phyloP scores from a whole-genome alignment of 2,113 vertebrate species.

The Cairina moschata region DNA sequence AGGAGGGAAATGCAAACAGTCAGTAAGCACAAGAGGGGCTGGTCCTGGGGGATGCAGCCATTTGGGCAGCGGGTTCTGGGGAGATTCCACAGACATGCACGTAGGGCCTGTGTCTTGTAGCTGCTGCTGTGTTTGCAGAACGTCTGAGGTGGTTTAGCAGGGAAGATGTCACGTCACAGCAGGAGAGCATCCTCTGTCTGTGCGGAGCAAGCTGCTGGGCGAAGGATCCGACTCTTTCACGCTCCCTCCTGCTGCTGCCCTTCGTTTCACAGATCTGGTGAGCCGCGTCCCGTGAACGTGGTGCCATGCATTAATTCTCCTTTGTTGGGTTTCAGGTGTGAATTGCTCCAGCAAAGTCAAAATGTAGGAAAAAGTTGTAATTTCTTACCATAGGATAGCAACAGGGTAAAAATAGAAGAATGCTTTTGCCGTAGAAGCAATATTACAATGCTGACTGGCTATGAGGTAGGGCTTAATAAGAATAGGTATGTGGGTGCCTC shows the following conservation, averaged over 20 bases:
- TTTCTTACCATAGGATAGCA: neutral
- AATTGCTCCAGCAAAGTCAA: neutral
- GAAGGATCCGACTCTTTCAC: neutral
- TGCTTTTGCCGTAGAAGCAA: neutral
- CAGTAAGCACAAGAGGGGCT: neutral
- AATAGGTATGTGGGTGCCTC: neutral
- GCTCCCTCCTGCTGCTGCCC: rapidly evolving
- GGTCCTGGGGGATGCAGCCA: neutral
- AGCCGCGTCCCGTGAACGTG: rapidly evolving
- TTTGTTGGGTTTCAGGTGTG: neutral
- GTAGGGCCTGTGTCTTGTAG: rapidly evolving
- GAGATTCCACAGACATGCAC: neutral
- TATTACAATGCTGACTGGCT: neutral
- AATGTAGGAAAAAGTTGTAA: neutral
- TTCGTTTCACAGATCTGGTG: neutral
- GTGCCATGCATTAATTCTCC: neutral
- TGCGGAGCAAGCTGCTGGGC: neutral
- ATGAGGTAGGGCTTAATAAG: neutral
- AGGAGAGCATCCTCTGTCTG: neutral
- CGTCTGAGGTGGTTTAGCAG: neutral
- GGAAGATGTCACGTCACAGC: neutral
- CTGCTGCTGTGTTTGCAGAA: neutral
- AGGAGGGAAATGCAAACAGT: neutral
- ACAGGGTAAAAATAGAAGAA: neutral
- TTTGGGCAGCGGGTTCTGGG: neutral